phyloP scores from a whole-genome alignment of 2,797 vertebrate species.

The Sarcophilus harrisii region DNA sequence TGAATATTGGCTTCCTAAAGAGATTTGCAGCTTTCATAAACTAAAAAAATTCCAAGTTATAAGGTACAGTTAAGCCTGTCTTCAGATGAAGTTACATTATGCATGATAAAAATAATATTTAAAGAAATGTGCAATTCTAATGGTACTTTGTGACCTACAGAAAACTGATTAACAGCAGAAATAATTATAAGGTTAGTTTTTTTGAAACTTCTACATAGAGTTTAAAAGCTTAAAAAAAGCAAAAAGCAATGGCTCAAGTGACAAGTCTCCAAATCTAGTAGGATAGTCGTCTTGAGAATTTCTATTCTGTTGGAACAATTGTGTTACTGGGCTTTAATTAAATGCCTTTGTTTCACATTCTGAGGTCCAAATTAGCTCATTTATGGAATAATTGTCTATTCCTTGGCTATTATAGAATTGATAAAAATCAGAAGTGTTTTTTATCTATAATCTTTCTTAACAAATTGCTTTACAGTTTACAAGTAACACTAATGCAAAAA shows the following conservation, averaged over 20 bases:
- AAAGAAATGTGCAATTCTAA: constrained; percentile 74
- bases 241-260: constrained; percentile 53
- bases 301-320: constrained; percentile 42
- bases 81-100: neutral
- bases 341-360: constrained; percentile 57
- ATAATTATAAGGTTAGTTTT: neutral
- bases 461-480: constrained; percentile 75
- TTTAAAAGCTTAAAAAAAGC: neutral
- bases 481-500: constrained; percentile 61
- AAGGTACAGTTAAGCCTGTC: constrained; percentile 15
- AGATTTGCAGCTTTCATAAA: constrained; percentile 30
- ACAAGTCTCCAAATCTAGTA: constrained; percentile 61
- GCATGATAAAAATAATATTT: constrained; percentile 52
- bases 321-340: constrained; percentile 65
- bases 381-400: constrained; percentile 71
- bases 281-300: constrained; percentile 5
- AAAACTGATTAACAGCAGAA: constrained; percentile 72
- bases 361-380: constrained; percentile 70
- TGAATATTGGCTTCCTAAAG: constrained; percentile 6
- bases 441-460: constrained; percentile 70
- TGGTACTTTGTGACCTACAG: constrained; percentile 77
- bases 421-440: constrained; percentile 65
- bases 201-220: neutral
- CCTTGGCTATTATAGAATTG: constrained; percentile 53
- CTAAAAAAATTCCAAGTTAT: constrained; percentile 49